Evolutionary conservation across 2,888 invertebrate species (phyloP).

Genomic region (Yponomeuta sedellus): DNA sequence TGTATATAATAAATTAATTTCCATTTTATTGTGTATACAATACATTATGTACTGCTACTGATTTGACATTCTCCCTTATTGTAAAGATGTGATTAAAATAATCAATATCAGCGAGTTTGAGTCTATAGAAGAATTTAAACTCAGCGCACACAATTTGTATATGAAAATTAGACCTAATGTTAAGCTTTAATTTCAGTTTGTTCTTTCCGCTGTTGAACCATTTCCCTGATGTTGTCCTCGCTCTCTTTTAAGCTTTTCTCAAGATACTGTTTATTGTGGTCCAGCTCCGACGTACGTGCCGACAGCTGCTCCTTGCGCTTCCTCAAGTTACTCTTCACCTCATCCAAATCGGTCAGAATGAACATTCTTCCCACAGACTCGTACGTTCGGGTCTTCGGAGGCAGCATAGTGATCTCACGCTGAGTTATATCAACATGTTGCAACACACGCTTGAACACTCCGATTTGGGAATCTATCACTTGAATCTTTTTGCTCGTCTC

Average conservation of each 20-base stretch:
- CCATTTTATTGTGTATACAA: too few species aligned
- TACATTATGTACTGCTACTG: too few species aligned
- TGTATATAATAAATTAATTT: too few species aligned
- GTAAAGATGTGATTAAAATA: too few species aligned
- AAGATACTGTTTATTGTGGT: conserved; percentile 86
- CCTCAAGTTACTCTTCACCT: conserved; percentile 79
- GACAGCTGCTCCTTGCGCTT: conserved; percentile 74
- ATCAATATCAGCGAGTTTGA: too few species aligned
- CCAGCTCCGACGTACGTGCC: conserved; percentile 83
- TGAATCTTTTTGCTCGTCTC: conserved; percentile 88
- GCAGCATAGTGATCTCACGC: conserved; percentile 77
- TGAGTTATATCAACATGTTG: conserved; percentile 84
- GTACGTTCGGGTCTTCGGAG: conserved; percentile 81
- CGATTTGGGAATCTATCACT: conserved; percentile 86
- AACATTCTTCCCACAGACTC: conserved; percentile 92
- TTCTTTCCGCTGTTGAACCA: conserved; percentile 82
- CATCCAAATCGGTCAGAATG: conserved; percentile 80
- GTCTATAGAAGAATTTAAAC: too few species aligned
- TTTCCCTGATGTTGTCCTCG: conserved; percentile 89
- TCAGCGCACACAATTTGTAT: too few species aligned
- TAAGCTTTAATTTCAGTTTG: conserved; percentile 40
- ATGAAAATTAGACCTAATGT: background rate
- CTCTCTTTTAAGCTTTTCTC: conserved; percentile 89
- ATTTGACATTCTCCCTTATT: too few species aligned
- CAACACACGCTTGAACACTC: conserved; percentile 79